Base-by-base conservation (phyloP, 2,888 invertebrate species). In the Erebia epiphron region DNA sequence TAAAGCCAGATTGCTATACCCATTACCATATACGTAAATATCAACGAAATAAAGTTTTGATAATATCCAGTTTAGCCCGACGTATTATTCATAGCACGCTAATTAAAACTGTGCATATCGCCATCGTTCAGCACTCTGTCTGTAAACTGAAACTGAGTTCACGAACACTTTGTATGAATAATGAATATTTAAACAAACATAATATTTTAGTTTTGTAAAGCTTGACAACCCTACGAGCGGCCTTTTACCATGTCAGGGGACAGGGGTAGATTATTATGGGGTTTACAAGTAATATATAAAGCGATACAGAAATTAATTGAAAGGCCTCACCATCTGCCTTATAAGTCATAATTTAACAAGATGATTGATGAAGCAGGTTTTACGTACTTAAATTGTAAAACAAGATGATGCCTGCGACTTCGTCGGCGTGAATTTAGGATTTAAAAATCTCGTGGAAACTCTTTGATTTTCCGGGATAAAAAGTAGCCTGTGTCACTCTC, bases 221-320 rank as follows among this genome's bases (percentile, higher is more conserved):
- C 26, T 26, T 26, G 26, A 26, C 26, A 26, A 26, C 26, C 26
- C 43, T 41, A 10, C 16, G 10, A n/a, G 14, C 43, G 16, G 43
- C 14, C 58, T 10, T 8, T 60, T 43, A 43, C 43, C 41, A 41
- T 43, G 43, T 60, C 60, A 60, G 16, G 60, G 60, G 43, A 43
- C 60, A 60, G 16, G 60, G 60, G 35, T 41, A n/a, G 43, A 60
- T 60, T 43, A 60, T 60, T 43, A 60, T 18, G 60, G 16, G 11
- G n/a, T 18, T 60, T 11, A 16, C 35, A 60, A 16, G 16, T 16
- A 60, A 60, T 60, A 43, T 60, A 60, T 41, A 0, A 60, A 43
- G 43, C 60, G 60, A 43, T 60, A 60, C 60, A 60, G n/a, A 60
- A 43, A 60, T 43, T 60, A 60, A 60, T 16, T 43, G 60, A 60